Evolutionary conservation across 1,140 invertebrate species (phyloP), one percentile per base, ranked within the genome.

Genomic region (Drosophila jambulina): DNA sequence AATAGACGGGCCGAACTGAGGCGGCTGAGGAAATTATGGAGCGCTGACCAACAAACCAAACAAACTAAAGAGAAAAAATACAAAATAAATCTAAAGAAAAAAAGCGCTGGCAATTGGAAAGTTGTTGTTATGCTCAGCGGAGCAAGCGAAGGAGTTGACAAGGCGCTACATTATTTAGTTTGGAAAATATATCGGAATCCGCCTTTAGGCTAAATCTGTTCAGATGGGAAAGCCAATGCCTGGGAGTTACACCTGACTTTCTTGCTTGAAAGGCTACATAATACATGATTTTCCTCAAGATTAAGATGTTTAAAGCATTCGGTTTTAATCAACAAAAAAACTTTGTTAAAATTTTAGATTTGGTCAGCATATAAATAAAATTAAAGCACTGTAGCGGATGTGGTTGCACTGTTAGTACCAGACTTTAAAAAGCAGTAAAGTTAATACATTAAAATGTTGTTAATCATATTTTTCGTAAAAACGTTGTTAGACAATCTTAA

Each of bases 111-210:
- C 72, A 72, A 82, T 90, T 90, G 85, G 85, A 90, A 90, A 90
- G 85, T 90, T 76, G 76, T 87, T 72, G 81, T 78, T 88, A 83
- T 76, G 79, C 78, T 81, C 48, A 69, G 75, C 42, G 76, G 65
- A 62, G 75, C 68, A 51, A 25, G 69, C 45, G 68, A 74, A 74
- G 68, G 70, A 74, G 70, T 23, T 45, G 58, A 59, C 62, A 25
- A 46, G 53, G 43, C 54, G 54, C 36, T 23, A 36, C 48, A 56
- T n/a, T 56, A 38, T 38, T 56, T 56, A 38, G 9, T 38, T 56
- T 45, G 62, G 36, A 43, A 34, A 56, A 54, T 45, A 21, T 68
- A 54, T 45, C 36, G 48, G 48, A 56, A 46, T 29, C 36, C 38
- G 46, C 29, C 29, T 38, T 21, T 29, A 23, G 15, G 19, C 19